Percentiles rank a stretch among this genome's conserved stretches.
phyloP scores from a whole-genome alignment of 2,797 vertebrate genomes.

The Rhinella marina region DNA sequence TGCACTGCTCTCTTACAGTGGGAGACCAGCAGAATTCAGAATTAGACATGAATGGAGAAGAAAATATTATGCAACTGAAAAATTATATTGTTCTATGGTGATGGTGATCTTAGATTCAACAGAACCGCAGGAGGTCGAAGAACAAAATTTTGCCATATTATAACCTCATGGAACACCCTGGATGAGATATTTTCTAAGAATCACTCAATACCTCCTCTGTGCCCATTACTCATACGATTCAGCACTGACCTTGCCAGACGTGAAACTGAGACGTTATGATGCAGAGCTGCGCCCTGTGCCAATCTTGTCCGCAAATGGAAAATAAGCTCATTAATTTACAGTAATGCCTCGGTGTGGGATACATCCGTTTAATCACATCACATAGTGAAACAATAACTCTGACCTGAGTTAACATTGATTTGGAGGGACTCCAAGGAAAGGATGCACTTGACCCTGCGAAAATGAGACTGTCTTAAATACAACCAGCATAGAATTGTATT shows the following conservation, averaged over 20 bases:
- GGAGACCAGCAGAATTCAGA: too few species aligned
- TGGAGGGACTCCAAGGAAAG: slow-evolving; percentile 45
- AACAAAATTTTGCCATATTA: too few species aligned
- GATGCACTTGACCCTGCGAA: slow-evolving; percentile 38
- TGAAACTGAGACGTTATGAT: slow-evolving; percentile 31
- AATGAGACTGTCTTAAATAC: slow-evolving; percentile 3
- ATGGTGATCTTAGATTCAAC: too few species aligned
- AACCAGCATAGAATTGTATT: not conserved
- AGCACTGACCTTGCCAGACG: slow-evolving; percentile 1
- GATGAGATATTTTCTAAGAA: not conserved
- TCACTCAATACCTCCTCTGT: not conserved
- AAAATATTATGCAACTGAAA: too few species aligned
- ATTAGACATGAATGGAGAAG: too few species aligned
- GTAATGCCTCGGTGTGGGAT: slow-evolving; percentile 53
- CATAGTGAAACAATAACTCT: slow-evolving; percentile 57
- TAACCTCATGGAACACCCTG: too few species aligned
- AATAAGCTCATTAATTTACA: slow-evolving; percentile 42
- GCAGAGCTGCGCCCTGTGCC: slow-evolving; percentile 7
- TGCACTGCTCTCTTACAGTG: too few species aligned
- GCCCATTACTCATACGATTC: not conserved
- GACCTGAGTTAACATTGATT: slow-evolving; percentile 56
- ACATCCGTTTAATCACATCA: slow-evolving; percentile 61
- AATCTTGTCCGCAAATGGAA: slow-evolving; percentile 39
- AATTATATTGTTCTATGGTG: too few species aligned
- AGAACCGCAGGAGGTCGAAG: too few species aligned